Evolutionary conservation across 2,797 vertebrate genomes (phyloP), one percentile per base, ranked within the genome.

Genomic region (Takifugu ocellatus): DNA sequence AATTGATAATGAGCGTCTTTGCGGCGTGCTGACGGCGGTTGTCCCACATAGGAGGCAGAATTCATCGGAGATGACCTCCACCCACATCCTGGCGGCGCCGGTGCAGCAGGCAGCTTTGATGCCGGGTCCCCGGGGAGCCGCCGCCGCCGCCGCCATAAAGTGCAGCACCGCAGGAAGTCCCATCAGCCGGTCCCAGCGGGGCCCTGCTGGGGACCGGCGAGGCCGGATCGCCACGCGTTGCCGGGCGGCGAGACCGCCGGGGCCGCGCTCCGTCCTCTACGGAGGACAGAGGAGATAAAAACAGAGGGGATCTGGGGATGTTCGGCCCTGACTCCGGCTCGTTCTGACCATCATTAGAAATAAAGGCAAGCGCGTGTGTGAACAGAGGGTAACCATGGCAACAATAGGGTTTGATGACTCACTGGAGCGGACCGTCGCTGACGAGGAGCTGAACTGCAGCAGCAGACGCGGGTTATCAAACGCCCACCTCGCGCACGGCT

Each of bases 1-100:
- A 90, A 90, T 86, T 84, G 81, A 87, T 89, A 88, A 90, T 89
- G 84, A 85, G 78, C 69, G 51, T 79, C 72, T 72, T 43, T 77
- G 81, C 73, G 68, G 68, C 48, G 68, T 33, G 86, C 84, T 84
- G 68, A 78, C 77, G 79, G 84, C 81, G 43, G 74, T 85, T 84
- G 84, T 87, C 80, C 72, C 74, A 83, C 75, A 84, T 87, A 71
- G 73, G 56, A 79, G 68, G 77, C 68, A 75, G 82, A 73, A 83
- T 82, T 77, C 71, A 81, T 77, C 62, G 79, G 82, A 81, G 81
- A 86, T 88, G 87, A 91, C 87, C 90, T 89, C 84, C 87, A 83
- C 87, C 87, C 86, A 89, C 89, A 70, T 83, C 67, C 63, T 57
- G 25, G 68, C 69, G 78, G 68, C 83, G 87, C 77, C 65, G 59